These are phyloP conservation scores for Lates calcarifer DNA, from an alignment of 2,113 vertebrate genomes.

Conservation along the genomic window DNA sequence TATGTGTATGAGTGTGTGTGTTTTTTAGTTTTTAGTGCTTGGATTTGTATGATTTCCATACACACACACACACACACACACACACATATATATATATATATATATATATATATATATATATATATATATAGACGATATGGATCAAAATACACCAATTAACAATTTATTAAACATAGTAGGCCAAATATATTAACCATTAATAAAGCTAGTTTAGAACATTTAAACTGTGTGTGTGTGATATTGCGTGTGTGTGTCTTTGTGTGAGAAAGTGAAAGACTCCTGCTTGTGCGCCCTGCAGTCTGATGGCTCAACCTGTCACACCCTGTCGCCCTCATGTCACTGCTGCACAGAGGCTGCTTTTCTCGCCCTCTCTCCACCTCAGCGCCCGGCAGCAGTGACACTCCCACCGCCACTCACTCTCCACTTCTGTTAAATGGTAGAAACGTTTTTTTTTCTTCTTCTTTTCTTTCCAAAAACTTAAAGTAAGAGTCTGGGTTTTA, in stretches of 20 bases:
- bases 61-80: no score
- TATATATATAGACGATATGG: no score
- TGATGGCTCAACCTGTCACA: slow-evolving; percentile 62
- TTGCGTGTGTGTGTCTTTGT: slow-evolving; percentile 25
- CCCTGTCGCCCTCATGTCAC: slow-evolving; percentile 69
- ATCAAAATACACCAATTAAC: no score
- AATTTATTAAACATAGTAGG: background rate
- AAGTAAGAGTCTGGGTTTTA: background rate
- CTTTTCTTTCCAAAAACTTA: background rate
- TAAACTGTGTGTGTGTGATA: background rate
- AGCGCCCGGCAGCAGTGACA: slow-evolving; percentile 16
- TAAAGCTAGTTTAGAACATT: background rate
- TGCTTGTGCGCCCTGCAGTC: slow-evolving; percentile 42
- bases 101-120: no score
- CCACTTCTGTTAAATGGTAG: background rate
- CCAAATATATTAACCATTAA: no score
- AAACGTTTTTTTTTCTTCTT: background rate
- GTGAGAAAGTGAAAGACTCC: slow-evolving; percentile 47
- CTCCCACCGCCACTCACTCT: slow-evolving; percentile 32
- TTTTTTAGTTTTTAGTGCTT: background rate
- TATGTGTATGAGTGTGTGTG: background rate
- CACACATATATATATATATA: no score
- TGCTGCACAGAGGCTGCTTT: slow-evolving; percentile 54
- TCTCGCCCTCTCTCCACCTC: slow-evolving; percentile 63
- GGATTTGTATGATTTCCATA: no score